phyloP scores from a whole-genome alignment of 2,888 invertebrate species.

The Lumbricus terrestris region DNA sequence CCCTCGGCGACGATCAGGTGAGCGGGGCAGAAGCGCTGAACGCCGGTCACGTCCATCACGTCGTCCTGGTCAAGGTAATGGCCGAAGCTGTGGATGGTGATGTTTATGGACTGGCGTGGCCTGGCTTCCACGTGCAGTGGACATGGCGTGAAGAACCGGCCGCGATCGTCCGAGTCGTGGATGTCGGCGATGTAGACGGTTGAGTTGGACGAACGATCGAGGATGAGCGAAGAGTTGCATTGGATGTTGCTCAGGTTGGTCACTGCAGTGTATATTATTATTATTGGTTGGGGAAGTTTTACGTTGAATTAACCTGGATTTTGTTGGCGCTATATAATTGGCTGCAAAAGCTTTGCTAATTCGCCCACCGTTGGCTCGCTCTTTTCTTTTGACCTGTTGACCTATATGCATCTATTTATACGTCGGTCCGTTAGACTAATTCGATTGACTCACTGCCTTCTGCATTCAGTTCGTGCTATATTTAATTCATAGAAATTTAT shows the following conservation, averaged over 20 bases:
- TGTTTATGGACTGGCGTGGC: neutral
- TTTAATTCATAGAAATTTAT: too few species aligned
- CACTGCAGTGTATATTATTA: neutral
- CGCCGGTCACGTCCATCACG: neutral
- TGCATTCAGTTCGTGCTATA: too few species aligned
- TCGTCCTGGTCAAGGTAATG: neutral
- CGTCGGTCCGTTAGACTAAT: too few species aligned
- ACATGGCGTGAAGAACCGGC: neutral
- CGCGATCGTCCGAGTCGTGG: neutral
- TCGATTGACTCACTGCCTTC: too few species aligned
- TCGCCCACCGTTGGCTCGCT: too few species aligned
- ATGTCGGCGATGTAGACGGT: neutral
- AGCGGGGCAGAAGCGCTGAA: neutral
- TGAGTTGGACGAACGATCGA: neutral
- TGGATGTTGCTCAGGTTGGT: neutral
- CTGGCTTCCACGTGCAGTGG: neutral
- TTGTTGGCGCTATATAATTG: too few species aligned
- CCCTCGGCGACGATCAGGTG: neutral
- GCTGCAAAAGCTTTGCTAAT: too few species aligned
- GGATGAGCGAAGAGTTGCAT: neutral
- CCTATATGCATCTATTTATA: too few species aligned
- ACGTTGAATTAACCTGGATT: too few species aligned
- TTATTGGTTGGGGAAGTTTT: too few species aligned
- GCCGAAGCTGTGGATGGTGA: neutral
- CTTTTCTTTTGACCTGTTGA: too few species aligned